Conservation (phyloP, 2,888 invertebrate genomes). For the Callosobruchus maculatus region DNA sequence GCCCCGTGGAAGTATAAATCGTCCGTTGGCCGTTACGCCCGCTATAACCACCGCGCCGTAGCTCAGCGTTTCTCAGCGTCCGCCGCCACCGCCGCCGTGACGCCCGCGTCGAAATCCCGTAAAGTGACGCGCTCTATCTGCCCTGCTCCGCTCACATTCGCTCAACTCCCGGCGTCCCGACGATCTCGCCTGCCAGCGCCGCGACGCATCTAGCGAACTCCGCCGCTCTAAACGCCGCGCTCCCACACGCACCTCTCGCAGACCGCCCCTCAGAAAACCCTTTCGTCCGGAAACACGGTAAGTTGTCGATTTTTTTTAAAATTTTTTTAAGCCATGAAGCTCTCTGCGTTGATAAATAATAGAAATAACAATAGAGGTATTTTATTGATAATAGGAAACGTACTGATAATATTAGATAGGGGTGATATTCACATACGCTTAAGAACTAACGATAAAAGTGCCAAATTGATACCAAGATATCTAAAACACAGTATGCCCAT, state of each 20-base stretch:
- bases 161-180: neutral
- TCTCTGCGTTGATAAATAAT: too few relatives aligned
- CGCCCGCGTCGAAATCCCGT: neutral
- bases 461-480: too few relatives aligned
- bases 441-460: too few relatives aligned
- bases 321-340: too few relatives aligned
- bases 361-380: too few relatives aligned
- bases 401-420: too few relatives aligned
- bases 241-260: neutral
- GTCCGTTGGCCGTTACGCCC: neutral
- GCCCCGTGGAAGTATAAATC: neutral
- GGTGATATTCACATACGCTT: too few relatives aligned
- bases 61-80: neutral
- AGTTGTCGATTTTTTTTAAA: neutral
- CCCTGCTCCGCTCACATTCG: neutral
- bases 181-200: neutral
- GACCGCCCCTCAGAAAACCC: neutral
- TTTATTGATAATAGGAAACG: too few relatives aligned
- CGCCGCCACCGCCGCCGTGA: neutral
- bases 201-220: neutral
- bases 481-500: too few relatives aligned
- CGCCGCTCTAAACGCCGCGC: neutral
- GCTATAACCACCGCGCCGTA: neutral
- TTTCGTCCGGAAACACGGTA: neutral
- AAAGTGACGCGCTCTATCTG: too few relatives aligned